Conservation (phyloP, 1,140 invertebrate genomes). For the Aphidius gifuensis region DNA sequence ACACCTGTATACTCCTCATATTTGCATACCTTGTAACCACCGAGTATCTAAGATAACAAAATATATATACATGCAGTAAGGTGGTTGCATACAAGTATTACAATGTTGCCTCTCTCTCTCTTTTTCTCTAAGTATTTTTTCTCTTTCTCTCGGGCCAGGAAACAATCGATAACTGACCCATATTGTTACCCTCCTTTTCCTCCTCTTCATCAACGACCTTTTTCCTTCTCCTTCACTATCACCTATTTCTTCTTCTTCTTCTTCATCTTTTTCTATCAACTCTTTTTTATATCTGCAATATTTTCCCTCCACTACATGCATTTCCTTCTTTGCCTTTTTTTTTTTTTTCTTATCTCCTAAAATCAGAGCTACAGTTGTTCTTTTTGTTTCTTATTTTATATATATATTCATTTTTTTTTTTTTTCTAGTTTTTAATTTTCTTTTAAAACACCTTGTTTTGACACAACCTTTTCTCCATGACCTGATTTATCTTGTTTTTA, state of each 20-base stretch:
- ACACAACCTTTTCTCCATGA: constrained; percentile 6
- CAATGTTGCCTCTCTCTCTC: no score
- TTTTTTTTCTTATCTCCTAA: not conserved
- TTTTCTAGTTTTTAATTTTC: constrained; percentile 10
- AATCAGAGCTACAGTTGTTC: constrained; percentile 13
- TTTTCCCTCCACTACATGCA: constrained; percentile 3
- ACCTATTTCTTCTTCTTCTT: constrained; percentile 20
- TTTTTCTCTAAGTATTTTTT: no score
- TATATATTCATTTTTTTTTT: constrained; percentile 8
- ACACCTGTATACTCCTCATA: no score
- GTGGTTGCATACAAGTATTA: constrained; percentile 24
- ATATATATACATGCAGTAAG: constrained; percentile 31
- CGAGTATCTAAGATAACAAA: constrained; percentile 37
- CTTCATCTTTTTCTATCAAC: constrained; percentile 22
- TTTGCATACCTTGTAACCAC: no score
- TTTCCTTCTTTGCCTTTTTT: constrained; percentile 7
- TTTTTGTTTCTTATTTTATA: constrained; percentile 8
- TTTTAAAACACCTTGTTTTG: constrained; percentile 4
- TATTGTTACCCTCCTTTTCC: constrained; percentile 46
- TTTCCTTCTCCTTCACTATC: constrained; percentile 8
- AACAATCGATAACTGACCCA: constrained; percentile 55
- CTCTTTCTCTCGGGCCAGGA: constrained; percentile 1
- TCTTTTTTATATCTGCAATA: constrained; percentile 17
- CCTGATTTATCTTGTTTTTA: not conserved
- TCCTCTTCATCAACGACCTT: not conserved